phyloP scores from a whole-genome alignment of 1,140 invertebrate species.

The Parapsyche elsis region DNA sequence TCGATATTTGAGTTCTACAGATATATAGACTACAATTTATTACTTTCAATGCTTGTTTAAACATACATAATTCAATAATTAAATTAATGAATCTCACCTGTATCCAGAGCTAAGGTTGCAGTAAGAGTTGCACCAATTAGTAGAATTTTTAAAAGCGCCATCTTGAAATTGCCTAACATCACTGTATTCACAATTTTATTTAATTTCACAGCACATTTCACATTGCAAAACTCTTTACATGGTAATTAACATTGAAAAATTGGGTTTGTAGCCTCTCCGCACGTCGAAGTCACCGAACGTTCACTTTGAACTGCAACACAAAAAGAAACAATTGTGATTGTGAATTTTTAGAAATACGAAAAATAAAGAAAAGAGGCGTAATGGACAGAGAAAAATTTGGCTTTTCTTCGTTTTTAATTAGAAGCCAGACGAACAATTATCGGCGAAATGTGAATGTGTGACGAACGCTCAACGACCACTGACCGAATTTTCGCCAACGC shows the following conservation, averaged over 20 bases:
- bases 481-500: background rate
- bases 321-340: background rate
- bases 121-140: background rate
- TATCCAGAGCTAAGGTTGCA: background rate
- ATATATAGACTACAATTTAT: too few relatives aligned
- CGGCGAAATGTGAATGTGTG: too few relatives aligned
- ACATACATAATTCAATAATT: background rate
- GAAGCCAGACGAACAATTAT: too few relatives aligned
- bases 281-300: background rate
- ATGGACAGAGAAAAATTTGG: too few relatives aligned
- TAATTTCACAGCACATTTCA: background rate
- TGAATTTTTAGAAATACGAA: too few relatives aligned
- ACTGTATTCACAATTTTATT: background rate
- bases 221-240: background rate
- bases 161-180: background rate
- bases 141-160: background rate
- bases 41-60: too few relatives aligned
- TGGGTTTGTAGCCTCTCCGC: background rate
- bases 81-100: background rate
- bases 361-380: too few relatives aligned
- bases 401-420: too few relatives aligned
- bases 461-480: background rate
- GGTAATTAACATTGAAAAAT: background rate
- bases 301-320: slow-evolving; percentile 9
- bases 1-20: too few relatives aligned